A percentile compares a stretch with the other conserved stretches of the same genome.
Evolutionary conservation across 1,140 invertebrate species (phyloP).

Genomic region (Magallana ariakensis): DNA sequence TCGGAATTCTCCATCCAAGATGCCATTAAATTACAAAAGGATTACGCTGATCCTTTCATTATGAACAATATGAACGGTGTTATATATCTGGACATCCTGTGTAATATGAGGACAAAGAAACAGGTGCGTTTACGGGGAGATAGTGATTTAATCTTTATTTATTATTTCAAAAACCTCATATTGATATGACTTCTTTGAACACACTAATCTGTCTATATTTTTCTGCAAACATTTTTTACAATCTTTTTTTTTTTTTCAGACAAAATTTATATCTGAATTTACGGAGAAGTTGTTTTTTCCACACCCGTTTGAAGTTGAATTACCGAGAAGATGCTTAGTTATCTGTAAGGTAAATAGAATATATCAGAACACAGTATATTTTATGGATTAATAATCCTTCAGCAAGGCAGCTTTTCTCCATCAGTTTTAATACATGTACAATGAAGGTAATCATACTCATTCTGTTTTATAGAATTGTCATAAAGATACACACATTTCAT

Average conservation of each 20-base stretch:
- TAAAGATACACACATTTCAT: no score
- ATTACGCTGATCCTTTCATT: conserved; percentile 72
- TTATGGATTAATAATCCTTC: no score
- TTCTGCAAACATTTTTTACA: no score
- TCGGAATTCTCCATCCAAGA: conserved; percentile 62
- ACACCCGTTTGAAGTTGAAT: conserved; percentile 64
- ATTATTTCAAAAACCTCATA: no score
- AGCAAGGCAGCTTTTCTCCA: no score
- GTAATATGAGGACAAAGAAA: conserved; percentile 70
- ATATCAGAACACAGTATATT: no score
- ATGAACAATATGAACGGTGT: conserved; percentile 65
- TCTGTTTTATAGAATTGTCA: no score
- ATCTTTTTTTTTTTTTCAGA: conserved; percentile 62
- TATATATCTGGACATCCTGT: conserved; percentile 67
- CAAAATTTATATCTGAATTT: conserved; percentile 66
- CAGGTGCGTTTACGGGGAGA: conserved; percentile 56
- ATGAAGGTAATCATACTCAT: no score
- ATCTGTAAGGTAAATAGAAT: conserved; percentile 63
- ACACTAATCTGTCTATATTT: no score
- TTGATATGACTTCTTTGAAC: no score
- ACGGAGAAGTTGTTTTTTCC: conserved; percentile 62
- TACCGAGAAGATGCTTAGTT: conserved; percentile 58
- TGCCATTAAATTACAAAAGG: conserved; percentile 67
- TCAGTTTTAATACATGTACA: no score
- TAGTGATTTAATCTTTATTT: no score